Percentiles rank a stretch among this genome's conserved stretches.
Evolutionary conservation across 2,113 vertebrate species (phyloP).

Genomic region (Pteropus alecto): DNA sequence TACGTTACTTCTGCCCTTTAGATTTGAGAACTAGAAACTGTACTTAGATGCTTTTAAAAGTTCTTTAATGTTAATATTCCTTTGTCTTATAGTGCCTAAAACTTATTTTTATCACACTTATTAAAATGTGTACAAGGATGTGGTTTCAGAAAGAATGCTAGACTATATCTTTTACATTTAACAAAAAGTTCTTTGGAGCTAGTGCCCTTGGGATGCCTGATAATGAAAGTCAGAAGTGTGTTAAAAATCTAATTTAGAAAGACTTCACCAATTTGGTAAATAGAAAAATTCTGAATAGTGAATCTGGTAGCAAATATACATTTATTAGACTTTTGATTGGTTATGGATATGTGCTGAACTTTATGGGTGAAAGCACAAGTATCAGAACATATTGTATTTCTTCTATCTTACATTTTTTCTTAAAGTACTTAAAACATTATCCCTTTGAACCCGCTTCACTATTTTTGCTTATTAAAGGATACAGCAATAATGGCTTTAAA

Average conservation of each 20-base stretch:
- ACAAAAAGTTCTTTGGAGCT: conserved; percentile 41
- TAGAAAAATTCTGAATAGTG: conserved; percentile 67
- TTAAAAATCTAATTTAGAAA: conserved; percentile 76
- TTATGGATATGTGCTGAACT: conserved; percentile 75
- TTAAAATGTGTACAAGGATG: neutral
- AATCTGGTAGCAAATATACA: conserved; percentile 71
- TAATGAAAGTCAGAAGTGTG: conserved; percentile 68
- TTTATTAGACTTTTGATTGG: conserved; percentile 75
- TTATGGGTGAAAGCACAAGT: conserved; percentile 71
- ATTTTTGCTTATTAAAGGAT: conserved; percentile 61
- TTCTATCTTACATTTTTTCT: conserved; percentile 47
- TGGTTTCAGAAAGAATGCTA: conserved; percentile 39
- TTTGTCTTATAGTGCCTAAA: neutral
- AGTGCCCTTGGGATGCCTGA: conserved; percentile 33
- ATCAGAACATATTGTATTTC: conserved; percentile 71
- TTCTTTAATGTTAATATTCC: conserved; percentile 15
- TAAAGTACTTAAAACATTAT: conserved; percentile 68
- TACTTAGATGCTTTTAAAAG: neutral
- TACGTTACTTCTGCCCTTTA: neutral
- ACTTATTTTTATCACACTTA: conserved; percentile 24
- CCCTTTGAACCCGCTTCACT: conserved; percentile 40
- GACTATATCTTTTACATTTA: conserved; percentile 41
- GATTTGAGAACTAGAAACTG: neutral
- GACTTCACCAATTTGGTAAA: conserved; percentile 72
- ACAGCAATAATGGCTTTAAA: conserved; percentile 50